Base-by-base conservation (phyloP, 1,140 invertebrate genomes). In the Drosophila willistoni region DNA sequence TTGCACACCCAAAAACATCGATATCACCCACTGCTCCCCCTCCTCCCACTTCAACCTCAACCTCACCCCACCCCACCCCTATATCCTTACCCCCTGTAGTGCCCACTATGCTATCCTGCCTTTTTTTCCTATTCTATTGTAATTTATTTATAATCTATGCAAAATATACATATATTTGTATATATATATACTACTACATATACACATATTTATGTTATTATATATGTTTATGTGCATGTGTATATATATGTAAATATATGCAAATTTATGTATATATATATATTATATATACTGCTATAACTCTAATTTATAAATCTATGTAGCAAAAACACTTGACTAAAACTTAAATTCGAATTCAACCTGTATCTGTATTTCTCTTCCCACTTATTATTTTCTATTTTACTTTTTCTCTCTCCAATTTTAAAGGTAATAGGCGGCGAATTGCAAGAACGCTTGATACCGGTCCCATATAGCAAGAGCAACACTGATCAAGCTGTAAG, bases 401-500 rank as follows among this genome's bases (percentile, higher is more conserved):
- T 83, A 78, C 73, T 78, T 91, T 90, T 22, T 79, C 75, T 79
- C 39, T 79, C 67, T 89, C 77, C 63, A 80, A 69, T 77, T 74
- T 80, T 90, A 94, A 97, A 98, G 97, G 97, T 98, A 95, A 98
- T 98, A 97, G 97, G 97, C 96, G 97, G 97, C 95, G 97, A 98
- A 95, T 98, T 98, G 95, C 97, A 98, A 97, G 97, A 98, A 95
- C 97, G 97, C 95, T 97, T 98, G 96, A 98, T 98, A 94, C 97
- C 97, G 94, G 97, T 98, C 94, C 97, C 97, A 94, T 98, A 98
- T 97, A 98, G 97, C 97, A 98, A 98, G 97, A 98, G 97, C 94
- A 97, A 97, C 94, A 98, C 97, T 95, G 97, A 98, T 95, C 97
- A 98, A 97, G 97, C 97, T 98, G 97, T 98, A 98, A 98, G 97